Percentiles rank a stretch among this genome's conserved stretches.
phyloP scores from a whole-genome alignment of 1,140 invertebrate genomes.

The Drosophila ohnishii region DNA sequence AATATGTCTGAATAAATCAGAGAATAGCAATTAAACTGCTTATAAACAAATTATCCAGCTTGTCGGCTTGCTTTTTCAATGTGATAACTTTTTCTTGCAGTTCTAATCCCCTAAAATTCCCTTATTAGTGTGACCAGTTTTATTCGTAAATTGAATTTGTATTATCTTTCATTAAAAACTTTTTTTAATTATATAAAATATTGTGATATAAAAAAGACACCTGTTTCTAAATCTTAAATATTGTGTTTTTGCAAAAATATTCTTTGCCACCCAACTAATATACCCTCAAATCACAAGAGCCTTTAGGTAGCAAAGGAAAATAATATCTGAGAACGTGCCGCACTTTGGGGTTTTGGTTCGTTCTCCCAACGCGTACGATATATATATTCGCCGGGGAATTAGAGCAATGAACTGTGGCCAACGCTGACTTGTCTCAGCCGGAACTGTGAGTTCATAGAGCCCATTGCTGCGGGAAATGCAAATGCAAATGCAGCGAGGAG shows the following conservation, averaged over 20 bases:
- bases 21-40: background rate
- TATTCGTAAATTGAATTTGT: background rate
- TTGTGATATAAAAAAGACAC: too few relatives aligned
- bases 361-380: constrained; percentile 34
- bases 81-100: background rate
- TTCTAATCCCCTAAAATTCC: background rate
- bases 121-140: background rate
- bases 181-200: too few relatives aligned
- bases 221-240: too few relatives aligned
- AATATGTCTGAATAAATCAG: background rate
- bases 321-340: constrained; percentile 45
- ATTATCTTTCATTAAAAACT: background rate
- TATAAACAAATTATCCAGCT: background rate
- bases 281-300: background rate
- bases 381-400: constrained; percentile 43
- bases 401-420: constrained; percentile 70
- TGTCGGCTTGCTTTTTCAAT: background rate
- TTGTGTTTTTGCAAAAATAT: too few relatives aligned
- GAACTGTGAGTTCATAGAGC: constrained; percentile 76
- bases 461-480: constrained; percentile 60
- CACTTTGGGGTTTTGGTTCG: constrained; percentile 23
- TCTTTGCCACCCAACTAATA: background rate
- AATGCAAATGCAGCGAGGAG: constrained; percentile 8
- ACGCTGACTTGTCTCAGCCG: constrained; percentile 62
- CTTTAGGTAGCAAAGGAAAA: constrained; percentile 10